Percentiles rank a stretch among this genome's conserved stretches.
phyloP scores from a whole-genome alignment of 2,113 vertebrate genomes.

The Syngnathus typhle region DNA sequence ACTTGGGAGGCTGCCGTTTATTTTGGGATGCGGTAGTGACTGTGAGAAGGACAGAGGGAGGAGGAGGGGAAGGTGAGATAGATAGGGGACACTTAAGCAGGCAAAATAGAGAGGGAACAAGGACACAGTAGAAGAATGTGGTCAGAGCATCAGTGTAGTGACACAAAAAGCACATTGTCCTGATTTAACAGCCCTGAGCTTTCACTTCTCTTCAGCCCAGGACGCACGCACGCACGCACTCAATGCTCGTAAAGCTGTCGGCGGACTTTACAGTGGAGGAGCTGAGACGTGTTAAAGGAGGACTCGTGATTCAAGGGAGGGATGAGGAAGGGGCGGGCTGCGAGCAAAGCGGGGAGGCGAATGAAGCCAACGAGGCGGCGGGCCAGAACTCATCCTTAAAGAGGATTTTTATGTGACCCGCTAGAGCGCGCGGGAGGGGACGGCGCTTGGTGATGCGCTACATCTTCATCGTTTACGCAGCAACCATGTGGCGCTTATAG shows the following conservation, averaged over 20 bases:
- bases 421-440: conserved; percentile 1
- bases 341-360: background rate
- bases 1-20: conserved; percentile 64
- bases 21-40: conserved; percentile 65
- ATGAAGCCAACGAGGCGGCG: conserved; percentile 15
- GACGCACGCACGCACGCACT: conserved; percentile 45
- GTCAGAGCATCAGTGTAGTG: conserved; percentile 32
- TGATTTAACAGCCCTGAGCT: conserved; percentile 69
- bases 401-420: conserved; percentile 24
- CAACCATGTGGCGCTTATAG: background rate
- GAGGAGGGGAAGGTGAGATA: background rate
- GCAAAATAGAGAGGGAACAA: background rate
- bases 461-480: conserved; percentile 16
- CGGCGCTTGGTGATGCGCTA: conserved; percentile 17
- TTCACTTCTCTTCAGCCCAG: conserved; percentile 53
- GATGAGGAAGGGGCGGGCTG: too few species aligned
- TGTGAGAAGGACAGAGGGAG: conserved; percentile 45
- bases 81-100: background rate
- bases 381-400: conserved; percentile 27
- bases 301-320: conserved; percentile 44
- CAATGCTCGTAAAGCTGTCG: conserved; percentile 52
- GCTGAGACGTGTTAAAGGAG: conserved; percentile 52
- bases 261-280: conserved; percentile 45
- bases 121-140: background rate
- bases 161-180: conserved; percentile 72